These are phyloP conservation scores for Pseudomyrmex concolor DNA, from an alignment of 1,140 invertebrate genomes.

Conservation along the genomic window DNA sequence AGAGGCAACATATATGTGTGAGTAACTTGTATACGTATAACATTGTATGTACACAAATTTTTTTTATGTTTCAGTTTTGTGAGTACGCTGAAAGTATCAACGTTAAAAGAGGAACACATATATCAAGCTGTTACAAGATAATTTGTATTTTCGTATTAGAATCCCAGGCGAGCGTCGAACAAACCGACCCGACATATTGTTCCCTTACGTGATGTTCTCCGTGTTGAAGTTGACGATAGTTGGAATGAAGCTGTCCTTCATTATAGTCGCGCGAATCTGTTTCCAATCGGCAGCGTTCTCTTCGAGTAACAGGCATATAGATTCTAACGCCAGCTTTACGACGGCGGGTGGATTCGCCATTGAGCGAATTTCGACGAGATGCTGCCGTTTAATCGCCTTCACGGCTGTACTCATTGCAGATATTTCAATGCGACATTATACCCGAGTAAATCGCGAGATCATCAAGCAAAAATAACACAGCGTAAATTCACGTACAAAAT, in stretches of 20 bases:
- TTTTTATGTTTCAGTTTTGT: neutral
- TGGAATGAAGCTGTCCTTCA: slow-evolving; percentile 99
- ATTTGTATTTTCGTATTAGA: slow-evolving; percentile 66
- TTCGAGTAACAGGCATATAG: slow-evolving; percentile 96
- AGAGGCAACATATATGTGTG: slow-evolving; percentile 21
- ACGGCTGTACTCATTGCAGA: slow-evolving; percentile 90
- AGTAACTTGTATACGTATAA: slow-evolving; percentile 58
- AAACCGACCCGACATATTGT: slow-evolving; percentile 84
- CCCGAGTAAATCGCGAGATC: neutral
- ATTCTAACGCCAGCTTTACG: slow-evolving; percentile 97
- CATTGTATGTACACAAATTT: slow-evolving; percentile 19
- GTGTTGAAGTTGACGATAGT: slow-evolving; percentile 99
- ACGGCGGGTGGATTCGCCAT: slow-evolving; percentile 97
- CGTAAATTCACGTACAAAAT: neutral
- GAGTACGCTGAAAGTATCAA: slow-evolving; percentile 68
- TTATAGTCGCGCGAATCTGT: slow-evolving; percentile 95
- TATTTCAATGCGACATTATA: slow-evolving; percentile 31
- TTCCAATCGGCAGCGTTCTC: slow-evolving; percentile 97
- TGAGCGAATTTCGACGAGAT: slow-evolving; percentile 96
- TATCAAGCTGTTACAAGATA: slow-evolving; percentile 74
- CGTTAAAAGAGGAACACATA: slow-evolving; percentile 65
- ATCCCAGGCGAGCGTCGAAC: slow-evolving; percentile 73
- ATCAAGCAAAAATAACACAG: neutral
- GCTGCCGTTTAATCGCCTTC: slow-evolving; percentile 98
- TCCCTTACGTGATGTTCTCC: slow-evolving; percentile 95